Conservation (phyloP, 2,113 vertebrate species). For the Tyto alba region DNA sequence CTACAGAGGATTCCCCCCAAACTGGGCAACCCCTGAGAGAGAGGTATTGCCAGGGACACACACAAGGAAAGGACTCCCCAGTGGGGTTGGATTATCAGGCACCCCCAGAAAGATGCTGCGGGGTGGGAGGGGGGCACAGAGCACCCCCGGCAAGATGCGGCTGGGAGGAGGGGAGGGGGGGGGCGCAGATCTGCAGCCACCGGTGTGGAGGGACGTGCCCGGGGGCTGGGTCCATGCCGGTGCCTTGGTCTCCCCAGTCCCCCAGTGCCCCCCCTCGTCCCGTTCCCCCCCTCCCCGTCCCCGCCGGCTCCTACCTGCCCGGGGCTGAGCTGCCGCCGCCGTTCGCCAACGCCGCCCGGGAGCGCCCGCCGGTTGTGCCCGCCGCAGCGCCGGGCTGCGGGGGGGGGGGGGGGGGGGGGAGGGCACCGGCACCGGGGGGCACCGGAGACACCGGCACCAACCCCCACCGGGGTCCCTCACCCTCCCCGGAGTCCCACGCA, state of each 20-base stretch:
- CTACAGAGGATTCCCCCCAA: background rate
- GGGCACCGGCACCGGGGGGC: background rate
- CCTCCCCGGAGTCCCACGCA: background rate
- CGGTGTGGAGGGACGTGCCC: background rate
- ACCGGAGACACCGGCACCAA: background rate
- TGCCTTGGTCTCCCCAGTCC: background rate
- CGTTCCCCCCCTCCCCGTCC: background rate
- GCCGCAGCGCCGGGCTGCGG: background rate
- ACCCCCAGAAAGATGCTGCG: background rate
- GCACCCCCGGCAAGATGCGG: background rate
- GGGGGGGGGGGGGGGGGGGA: background rate
- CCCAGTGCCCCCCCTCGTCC: background rate
- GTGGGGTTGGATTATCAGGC: background rate
- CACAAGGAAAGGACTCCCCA: background rate
- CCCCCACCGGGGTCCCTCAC: background rate
- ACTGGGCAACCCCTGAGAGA: background rate
- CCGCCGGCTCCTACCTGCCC: background rate
- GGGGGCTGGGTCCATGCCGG: background rate
- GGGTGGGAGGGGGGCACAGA: background rate
- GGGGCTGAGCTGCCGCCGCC: background rate
- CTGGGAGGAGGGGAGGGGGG: background rate
- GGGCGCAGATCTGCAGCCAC: background rate
- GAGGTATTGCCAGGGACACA: background rate
- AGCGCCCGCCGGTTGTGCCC: background rate
- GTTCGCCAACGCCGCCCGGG: background rate